These are phyloP conservation scores for Eurytoma adleriae DNA, from an alignment of 2,888 invertebrate genomes.

Conservation along the genomic window DNA sequence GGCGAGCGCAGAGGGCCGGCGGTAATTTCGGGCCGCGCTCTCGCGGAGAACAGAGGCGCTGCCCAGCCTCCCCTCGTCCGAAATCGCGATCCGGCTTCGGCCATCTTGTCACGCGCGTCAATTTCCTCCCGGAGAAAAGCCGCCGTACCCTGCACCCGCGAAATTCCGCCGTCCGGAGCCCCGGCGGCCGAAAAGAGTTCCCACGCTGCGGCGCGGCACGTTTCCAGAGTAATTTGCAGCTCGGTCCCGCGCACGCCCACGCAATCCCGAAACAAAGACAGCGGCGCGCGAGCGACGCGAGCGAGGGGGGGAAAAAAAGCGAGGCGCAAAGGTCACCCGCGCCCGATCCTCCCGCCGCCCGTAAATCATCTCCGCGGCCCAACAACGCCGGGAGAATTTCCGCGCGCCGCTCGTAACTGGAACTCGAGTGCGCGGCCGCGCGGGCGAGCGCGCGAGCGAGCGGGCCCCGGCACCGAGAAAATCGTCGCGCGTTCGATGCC, in stretches of 20 bases:
- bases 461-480: not conserved
- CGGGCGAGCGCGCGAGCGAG: slow-evolving; percentile 14
- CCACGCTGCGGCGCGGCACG: no score
- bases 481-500: slow-evolving; percentile 4
- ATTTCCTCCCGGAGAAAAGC: slow-evolving; percentile 20
- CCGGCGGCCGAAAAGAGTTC: no score
- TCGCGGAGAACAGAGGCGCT: no score
- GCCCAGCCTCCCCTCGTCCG: no score
- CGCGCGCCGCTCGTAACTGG: not conserved
- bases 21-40: no score
- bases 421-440: slow-evolving; percentile 18
- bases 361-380: slow-evolving; percentile 34
- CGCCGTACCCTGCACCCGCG: no score
- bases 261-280: not conserved
- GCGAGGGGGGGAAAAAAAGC: slow-evolving; percentile 47
- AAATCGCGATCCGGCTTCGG: no score
- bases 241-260: not conserved
- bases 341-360: not conserved
- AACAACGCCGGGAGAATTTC: slow-evolving; percentile 12
- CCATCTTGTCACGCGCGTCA: no score
- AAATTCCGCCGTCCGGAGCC: no score
- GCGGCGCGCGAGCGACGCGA: not conserved
- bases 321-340: slow-evolving; percentile 55
- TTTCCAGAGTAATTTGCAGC: no score
- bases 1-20: not conserved